These are phyloP conservation scores for Lithodes maja DNA, from an alignment of 2,888 invertebrate species.

Conservation along the genomic window DNA sequence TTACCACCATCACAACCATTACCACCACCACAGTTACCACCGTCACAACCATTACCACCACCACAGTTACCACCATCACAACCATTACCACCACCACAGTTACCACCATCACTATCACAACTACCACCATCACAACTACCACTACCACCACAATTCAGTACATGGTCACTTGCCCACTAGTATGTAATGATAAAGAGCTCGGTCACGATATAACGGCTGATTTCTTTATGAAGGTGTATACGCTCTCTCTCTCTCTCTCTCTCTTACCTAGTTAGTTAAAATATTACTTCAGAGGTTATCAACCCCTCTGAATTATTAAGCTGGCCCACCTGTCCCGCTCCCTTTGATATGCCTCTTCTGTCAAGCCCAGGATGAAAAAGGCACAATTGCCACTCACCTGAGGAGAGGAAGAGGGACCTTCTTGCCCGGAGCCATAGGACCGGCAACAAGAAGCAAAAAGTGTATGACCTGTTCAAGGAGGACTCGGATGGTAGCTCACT, in stretches of 20 bases:
- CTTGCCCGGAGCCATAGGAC: too few relatives aligned
- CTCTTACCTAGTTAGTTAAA: neutral
- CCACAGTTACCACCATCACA: neutral
- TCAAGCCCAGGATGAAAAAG: too few relatives aligned
- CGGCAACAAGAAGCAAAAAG: too few relatives aligned
- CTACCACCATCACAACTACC: neutral
- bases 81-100: neutral
- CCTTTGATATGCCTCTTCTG: neutral
- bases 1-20: neutral
- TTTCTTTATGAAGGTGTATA: neutral
- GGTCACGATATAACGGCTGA: neutral
- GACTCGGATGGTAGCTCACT: too few relatives aligned
- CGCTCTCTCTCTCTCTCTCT: slow-evolving; percentile 12
- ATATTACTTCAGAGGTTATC: too few relatives aligned
- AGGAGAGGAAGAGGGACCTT: too few relatives aligned
- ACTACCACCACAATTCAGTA: neutral
- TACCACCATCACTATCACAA: neutral
- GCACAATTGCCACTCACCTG: too few relatives aligned
- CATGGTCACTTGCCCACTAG: neutral
- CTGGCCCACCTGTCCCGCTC: neutral
- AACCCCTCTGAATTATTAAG: too few relatives aligned
- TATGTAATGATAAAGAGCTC: neutral
- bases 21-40: neutral
- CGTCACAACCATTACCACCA: neutral
- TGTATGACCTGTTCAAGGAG: too few relatives aligned